phyloP scores from a whole-genome alignment of 2,888 invertebrate genomes.

The Thera obeliscata region DNA sequence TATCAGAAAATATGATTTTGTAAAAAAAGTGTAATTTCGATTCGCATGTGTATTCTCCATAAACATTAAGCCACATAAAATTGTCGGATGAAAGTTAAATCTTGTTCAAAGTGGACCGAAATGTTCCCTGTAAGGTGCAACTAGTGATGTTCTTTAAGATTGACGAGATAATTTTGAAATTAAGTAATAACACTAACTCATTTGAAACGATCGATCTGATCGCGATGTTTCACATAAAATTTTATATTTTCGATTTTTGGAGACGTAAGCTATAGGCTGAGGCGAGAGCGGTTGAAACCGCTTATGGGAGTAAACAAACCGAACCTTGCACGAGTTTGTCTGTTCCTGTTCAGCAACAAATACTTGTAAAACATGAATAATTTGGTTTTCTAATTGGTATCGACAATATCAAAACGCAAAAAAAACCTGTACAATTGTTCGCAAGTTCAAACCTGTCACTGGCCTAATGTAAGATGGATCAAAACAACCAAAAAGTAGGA shows the following conservation, averaged over 20 bases:
- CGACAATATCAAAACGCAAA: no score
- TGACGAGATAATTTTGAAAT: conserved; percentile 75
- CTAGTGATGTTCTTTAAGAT: conserved; percentile 40
- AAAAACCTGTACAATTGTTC: no score
- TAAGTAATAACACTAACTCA: conserved; percentile 82
- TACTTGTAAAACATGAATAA: no score
- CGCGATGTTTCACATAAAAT: conserved; percentile 74
- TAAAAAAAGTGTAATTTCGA: conserved; percentile 10
- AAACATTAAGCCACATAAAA: conserved; percentile 10
- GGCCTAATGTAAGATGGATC: no score
- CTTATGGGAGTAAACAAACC: background rate
- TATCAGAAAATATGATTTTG: background rate
- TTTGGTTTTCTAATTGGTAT: no score
- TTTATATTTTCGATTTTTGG: conserved; percentile 71
- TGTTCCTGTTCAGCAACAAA: no score
- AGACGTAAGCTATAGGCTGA: conserved; percentile 36
- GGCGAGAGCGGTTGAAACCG: conserved; percentile 40
- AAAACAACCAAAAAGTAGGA: no score
- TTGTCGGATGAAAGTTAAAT: conserved; percentile 7
- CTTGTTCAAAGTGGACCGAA: conserved; percentile 16
- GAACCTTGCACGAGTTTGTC: no score
- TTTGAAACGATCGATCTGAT: conserved; percentile 64
- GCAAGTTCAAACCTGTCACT: no score
- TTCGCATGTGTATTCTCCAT: conserved; percentile 14
- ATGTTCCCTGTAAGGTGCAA: conserved; percentile 12